Conservation (phyloP, 2,888 invertebrate species). For the Eristalinus aeneus region DNA sequence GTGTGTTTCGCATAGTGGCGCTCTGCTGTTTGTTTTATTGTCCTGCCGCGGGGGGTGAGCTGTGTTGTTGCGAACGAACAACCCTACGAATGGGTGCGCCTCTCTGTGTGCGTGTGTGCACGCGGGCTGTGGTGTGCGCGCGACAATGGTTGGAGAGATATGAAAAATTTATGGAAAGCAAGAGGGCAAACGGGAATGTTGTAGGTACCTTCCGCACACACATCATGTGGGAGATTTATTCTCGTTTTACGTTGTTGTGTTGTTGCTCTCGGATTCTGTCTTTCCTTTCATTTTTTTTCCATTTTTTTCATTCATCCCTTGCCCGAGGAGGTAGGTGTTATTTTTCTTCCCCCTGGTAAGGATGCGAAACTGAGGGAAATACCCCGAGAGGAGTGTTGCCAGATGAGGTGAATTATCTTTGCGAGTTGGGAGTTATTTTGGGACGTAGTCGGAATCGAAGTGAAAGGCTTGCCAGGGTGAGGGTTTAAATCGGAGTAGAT, state of each 20-base stretch:
- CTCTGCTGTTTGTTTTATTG: slow-evolving; percentile 33
- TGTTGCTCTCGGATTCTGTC: too few species aligned
- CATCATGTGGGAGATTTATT: slow-evolving; percentile 65
- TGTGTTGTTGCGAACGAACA: slow-evolving; percentile 16
- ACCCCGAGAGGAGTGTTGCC: slow-evolving; percentile 32
- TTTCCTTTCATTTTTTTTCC: not conserved
- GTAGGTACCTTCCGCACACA: slow-evolving; percentile 13
- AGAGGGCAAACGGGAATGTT: not conserved
- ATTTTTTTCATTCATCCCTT: slow-evolving; percentile 35
- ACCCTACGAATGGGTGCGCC: not conserved
- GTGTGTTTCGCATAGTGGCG: slow-evolving; percentile 51
- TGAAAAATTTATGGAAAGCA: slow-evolving; percentile 41
- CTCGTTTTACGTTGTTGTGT: not conserved
- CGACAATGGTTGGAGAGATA: slow-evolving; percentile 32
- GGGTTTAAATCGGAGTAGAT: too few species aligned
- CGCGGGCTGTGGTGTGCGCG: not conserved
- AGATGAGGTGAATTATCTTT: slow-evolving; percentile 28
- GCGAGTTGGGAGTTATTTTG: not conserved
- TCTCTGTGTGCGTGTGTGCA: not conserved
- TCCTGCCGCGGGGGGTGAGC: slow-evolving; percentile 24
- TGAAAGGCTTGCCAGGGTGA: not conserved
- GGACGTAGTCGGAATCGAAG: not conserved
- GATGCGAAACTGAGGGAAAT: slow-evolving; percentile 13
- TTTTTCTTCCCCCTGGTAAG: not conserved
- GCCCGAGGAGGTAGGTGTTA: not conserved